Conservation (phyloP, 1,140 invertebrate species). For the Lanistes nyassanus region DNA sequence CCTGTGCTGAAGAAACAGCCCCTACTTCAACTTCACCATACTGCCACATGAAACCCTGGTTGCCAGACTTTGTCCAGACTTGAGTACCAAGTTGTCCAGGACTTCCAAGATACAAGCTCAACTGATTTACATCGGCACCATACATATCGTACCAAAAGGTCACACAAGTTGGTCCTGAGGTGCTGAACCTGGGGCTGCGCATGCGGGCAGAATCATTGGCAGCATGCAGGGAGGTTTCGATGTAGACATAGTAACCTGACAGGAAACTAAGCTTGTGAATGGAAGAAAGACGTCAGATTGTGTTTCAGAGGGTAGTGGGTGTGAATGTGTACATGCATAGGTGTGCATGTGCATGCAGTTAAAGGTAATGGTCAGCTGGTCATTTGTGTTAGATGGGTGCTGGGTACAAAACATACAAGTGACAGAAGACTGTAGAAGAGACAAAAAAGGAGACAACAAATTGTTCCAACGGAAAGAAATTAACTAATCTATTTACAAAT, state of each 20-base stretch:
- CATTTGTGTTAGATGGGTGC: no score
- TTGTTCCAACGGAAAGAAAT: no score
- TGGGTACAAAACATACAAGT: no score
- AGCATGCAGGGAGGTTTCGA: constrained; percentile 74
- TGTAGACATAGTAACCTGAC: constrained; percentile 80
- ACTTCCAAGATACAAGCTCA: constrained; percentile 51
- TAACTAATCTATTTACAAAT: no score
- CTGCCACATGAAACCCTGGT: no score
- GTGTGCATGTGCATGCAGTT: no score
- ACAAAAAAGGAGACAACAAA: no score
- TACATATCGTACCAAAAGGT: constrained; percentile 83
- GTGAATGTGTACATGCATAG: neutral
- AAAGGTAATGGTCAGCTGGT: no score
- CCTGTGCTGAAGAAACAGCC: no score
- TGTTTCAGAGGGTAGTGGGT: neutral
- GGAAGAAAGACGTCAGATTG: neutral
- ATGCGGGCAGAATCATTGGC: constrained; percentile 37
- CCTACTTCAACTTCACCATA: no score
- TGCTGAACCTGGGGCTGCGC: constrained; percentile 32
- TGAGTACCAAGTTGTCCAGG: constrained; percentile 30
- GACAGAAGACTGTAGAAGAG: neutral
- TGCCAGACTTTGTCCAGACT: constrained; percentile 41
- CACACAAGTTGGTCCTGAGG: no score
- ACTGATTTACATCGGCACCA: constrained; percentile 65
- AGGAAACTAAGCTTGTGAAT: neutral